A percentile compares a stretch with the other conserved stretches of the same genome.
Evolutionary conservation across 2,113 vertebrate genomes (phyloP).

Genomic region (Raja brachyura): DNA sequence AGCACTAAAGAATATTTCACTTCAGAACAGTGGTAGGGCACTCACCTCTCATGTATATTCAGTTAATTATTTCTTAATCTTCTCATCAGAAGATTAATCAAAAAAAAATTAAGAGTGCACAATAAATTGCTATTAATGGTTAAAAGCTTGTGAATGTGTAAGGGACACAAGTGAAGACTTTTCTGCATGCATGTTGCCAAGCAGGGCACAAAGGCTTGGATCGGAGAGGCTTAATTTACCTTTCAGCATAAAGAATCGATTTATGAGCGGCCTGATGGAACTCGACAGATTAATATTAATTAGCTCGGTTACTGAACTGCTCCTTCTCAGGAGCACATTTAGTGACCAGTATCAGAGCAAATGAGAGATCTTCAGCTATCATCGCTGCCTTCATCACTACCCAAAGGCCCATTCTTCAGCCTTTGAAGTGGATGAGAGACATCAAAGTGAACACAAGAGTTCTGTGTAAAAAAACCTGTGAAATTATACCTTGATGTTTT

Average conservation of each 20-base stretch:
- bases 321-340: not conserved
- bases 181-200: not conserved
- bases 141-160: constrained; percentile 13
- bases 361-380: constrained; percentile 11
- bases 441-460: constrained; percentile 7
- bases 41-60: constrained; percentile 1
- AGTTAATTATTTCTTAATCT: constrained; percentile 36
- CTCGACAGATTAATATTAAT: constrained; percentile 33
- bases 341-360: constrained; percentile 23
- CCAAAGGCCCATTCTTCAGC: not conserved
- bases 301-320: not conserved
- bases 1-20: constrained; percentile 23
- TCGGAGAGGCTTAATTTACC: not conserved
- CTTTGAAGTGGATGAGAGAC: not conserved
- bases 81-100: constrained; percentile 33
- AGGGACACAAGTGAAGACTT: not conserved
- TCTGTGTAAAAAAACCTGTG: not conserved
- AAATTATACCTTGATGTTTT: not conserved
- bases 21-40: not conserved
- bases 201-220: not conserved
- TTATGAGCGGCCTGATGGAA: constrained; percentile 8
- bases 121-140: constrained; percentile 17
- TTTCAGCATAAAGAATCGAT: constrained; percentile 11
- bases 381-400: not conserved
- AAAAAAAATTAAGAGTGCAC: not conserved